phyloP scores from a whole-genome alignment of 1,140 invertebrate genomes.

The Pantala flavescens region DNA sequence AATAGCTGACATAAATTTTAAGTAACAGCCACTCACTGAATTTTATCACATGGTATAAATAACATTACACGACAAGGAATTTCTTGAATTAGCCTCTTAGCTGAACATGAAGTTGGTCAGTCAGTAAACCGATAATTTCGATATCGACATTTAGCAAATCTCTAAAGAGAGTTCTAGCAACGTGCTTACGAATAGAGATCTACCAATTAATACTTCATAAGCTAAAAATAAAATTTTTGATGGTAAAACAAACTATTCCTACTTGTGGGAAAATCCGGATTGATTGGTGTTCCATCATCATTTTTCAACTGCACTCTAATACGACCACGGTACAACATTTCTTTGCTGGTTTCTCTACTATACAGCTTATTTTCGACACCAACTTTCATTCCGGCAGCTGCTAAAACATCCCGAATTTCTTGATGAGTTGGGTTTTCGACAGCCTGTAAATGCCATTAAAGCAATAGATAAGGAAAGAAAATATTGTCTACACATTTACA shows the following conservation, averaged over 20 bases:
- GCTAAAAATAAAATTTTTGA: no score
- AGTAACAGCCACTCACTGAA: no score
- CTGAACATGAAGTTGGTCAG: no score
- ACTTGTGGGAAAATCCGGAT: conserved; percentile 61
- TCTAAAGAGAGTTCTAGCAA: no score
- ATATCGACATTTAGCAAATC: no score
- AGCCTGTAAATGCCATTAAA: conserved; percentile 39
- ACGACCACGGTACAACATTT: conserved; percentile 69
- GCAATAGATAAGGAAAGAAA: background rate
- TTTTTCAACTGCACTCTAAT: conserved; percentile 87
- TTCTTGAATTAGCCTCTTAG: no score
- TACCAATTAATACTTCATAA: no score
- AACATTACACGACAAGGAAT: no score
- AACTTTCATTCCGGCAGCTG: conserved; percentile 67
- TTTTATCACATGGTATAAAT: no score
- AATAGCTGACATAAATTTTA: no score
- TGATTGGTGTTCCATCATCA: conserved; percentile 72
- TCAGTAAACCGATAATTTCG: no score
- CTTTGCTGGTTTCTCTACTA: conserved; percentile 81
- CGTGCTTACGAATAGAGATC: no score
- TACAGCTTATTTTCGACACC: conserved; percentile 93
- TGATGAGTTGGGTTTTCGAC: conserved; percentile 88
- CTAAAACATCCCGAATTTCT: conserved; percentile 87
- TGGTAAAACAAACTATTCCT: conserved; percentile 27
- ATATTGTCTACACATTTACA: background rate